These are phyloP conservation scores for Acipenser transmontanus DNA, from an alignment of 2,797 vertebrate genomes.

Conservation along the genomic window DNA sequence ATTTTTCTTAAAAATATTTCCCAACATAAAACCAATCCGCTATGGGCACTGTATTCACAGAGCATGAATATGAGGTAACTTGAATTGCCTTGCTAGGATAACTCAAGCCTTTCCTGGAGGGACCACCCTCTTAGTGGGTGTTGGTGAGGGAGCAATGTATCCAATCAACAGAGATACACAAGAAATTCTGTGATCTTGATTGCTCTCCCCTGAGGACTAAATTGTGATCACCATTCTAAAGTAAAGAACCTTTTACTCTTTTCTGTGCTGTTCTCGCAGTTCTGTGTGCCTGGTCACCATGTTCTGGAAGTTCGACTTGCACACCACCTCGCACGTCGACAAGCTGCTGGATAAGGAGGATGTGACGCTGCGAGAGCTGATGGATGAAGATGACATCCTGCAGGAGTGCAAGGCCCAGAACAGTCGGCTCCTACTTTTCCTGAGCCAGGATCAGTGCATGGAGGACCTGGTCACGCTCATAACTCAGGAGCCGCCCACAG, in stretches of 20 bases:
- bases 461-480: slow-evolving; percentile 87
- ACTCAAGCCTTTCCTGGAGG: too few species aligned
- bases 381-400: slow-evolving; percentile 94
- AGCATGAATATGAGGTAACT: too few species aligned
- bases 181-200: neutral
- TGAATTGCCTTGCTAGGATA: too few species aligned
- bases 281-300: slow-evolving; percentile 67
- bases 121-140: too few species aligned
- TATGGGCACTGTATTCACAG: too few species aligned
- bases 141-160: too few species aligned
- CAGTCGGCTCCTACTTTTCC: slow-evolving; percentile 84
- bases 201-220: neutral
- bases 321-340: slow-evolving; percentile 92
- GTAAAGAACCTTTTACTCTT: neutral
- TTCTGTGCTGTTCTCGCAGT: slow-evolving; percentile 41
- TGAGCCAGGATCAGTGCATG: slow-evolving; percentile 88
- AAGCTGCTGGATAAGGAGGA: slow-evolving; percentile 93
- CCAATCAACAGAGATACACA: too few species aligned
- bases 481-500: slow-evolving; percentile 80
- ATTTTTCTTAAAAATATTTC: too few species aligned
- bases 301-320: slow-evolving; percentile 99
- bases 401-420: slow-evolving; percentile 98
- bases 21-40: too few species aligned
- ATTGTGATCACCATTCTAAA: too few species aligned
- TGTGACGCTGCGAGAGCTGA: slow-evolving; percentile 83